These are phyloP conservation scores for Mesitornis unicolor DNA, from an alignment of 2,113 vertebrate genomes.

Conservation along the genomic window DNA sequence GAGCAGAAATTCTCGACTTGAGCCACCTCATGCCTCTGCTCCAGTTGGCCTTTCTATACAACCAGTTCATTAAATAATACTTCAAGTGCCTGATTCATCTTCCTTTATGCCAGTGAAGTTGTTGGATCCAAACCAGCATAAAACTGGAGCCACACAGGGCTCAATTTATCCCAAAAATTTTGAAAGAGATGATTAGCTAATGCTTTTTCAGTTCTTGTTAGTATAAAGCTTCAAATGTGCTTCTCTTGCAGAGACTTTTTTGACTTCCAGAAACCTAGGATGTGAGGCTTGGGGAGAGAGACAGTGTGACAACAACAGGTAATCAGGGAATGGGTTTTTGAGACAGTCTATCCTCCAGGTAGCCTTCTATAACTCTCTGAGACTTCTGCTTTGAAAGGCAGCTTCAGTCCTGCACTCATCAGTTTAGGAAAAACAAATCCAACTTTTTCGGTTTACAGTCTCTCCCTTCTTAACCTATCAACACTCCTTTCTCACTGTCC, in stretches of 20 bases:
- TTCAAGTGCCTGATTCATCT: constrained; percentile 5
- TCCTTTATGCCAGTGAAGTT: not conserved
- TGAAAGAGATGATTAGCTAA: constrained; percentile 17
- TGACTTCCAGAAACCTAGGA: not conserved
- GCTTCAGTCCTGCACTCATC: not conserved
- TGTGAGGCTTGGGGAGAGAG: fast-evolving
- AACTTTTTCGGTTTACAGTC: not conserved
- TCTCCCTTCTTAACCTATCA: not conserved
- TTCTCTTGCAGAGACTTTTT: not conserved
- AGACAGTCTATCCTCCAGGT: not conserved
- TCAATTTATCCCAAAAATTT: constrained; percentile 12
- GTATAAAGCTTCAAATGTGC: not conserved
- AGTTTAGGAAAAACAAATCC: not conserved
- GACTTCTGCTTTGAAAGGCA: not conserved
- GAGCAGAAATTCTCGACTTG: not conserved
- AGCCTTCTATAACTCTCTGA: not conserved
- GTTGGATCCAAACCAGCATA: not conserved
- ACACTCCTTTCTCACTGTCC: not conserved
- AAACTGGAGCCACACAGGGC: not conserved
- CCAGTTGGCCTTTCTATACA: not conserved
- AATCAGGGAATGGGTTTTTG: not conserved
- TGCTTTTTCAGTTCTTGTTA: not conserved
- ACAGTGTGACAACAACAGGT: not conserved
- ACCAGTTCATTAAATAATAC: constrained; percentile 1
- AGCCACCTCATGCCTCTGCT: not conserved